Conservation (phyloP, 2,888 invertebrate genomes). For the Taenaris catops region DNA sequence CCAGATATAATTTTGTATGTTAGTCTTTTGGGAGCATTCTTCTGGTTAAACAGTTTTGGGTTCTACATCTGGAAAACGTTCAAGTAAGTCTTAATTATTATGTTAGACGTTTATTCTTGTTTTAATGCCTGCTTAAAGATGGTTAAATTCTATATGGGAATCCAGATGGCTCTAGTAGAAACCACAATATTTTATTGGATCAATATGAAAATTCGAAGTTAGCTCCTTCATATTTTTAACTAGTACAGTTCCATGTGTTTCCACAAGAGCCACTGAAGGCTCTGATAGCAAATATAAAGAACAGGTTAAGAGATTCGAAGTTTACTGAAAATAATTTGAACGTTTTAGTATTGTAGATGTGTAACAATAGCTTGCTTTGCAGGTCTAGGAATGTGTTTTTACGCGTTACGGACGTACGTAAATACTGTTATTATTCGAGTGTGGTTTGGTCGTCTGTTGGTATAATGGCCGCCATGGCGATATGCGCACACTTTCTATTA, state of each 20-base stretch:
- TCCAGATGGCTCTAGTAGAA: too few species aligned
- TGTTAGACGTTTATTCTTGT: background rate
- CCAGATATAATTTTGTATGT: constrained; percentile 89
- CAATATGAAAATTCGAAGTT: too few species aligned
- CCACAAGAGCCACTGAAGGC: too few species aligned
- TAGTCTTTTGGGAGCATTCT: constrained; percentile 89
- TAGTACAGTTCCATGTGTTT: too few species aligned
- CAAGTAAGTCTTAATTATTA: constrained; percentile 68
- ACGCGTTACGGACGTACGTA: constrained; percentile 90
- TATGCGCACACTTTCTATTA: constrained; percentile 90
- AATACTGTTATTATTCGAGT: constrained; percentile 92
- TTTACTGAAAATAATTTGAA: too few species aligned
- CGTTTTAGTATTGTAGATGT: too few species aligned
- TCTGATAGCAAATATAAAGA: too few species aligned
- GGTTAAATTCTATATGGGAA: too few species aligned
- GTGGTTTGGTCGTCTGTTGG: constrained; percentile 89
- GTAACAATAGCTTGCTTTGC: too few species aligned
- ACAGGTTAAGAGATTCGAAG: too few species aligned
- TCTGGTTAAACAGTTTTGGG: constrained; percentile 92
- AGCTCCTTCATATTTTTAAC: too few species aligned
- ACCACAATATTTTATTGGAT: too few species aligned
- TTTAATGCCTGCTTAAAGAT: background rate
- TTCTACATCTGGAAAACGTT: constrained; percentile 95
- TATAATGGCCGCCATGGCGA: constrained; percentile 85
- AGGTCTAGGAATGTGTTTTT: constrained; percentile 92